Evolutionary conservation across 2,888 invertebrate genomes (phyloP).

Genomic region (Lochmaea capreae): DNA sequence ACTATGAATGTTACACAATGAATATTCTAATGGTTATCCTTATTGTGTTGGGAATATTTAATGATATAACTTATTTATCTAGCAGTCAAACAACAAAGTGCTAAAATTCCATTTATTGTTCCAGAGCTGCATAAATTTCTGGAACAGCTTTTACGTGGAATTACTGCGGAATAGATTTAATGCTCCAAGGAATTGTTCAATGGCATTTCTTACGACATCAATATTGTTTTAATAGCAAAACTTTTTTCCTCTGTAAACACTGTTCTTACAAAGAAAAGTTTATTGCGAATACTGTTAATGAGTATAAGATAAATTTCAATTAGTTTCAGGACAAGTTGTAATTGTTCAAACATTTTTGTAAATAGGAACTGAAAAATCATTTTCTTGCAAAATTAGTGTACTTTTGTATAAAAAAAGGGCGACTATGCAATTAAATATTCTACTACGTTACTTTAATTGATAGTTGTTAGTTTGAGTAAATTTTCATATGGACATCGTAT

Average conservation of each 20-base stretch:
- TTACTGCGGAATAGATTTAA: conserved; percentile 34
- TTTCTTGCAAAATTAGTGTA: too few relatives aligned
- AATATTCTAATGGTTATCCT: too few relatives aligned
- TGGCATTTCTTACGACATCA: conserved; percentile 21
- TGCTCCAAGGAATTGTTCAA: conserved; percentile 31
- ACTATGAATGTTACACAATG: too few relatives aligned
- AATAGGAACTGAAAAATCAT: not conserved
- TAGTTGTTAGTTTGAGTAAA: too few relatives aligned
- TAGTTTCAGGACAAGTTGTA: not conserved
- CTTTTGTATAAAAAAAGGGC: too few relatives aligned
- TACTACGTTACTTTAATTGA: too few relatives aligned
- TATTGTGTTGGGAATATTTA: not conserved
- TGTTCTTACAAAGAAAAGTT: not conserved
- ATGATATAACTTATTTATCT: conserved; percentile 24
- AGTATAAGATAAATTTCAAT: not conserved
- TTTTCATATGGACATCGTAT: too few relatives aligned
- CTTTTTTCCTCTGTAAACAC: conserved; percentile 5
- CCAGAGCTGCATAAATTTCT: conserved; percentile 29
- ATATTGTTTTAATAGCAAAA: conserved; percentile 28
- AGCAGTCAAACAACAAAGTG: conserved; percentile 29
- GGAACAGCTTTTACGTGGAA: conserved; percentile 33
- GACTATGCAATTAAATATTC: too few relatives aligned
- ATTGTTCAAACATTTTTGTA: not conserved
- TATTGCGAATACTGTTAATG: not conserved
- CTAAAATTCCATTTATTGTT: conserved; percentile 36